phyloP scores from a whole-genome alignment of 2,113 vertebrate genomes.

The Paracanthobrama guichenoti region DNA sequence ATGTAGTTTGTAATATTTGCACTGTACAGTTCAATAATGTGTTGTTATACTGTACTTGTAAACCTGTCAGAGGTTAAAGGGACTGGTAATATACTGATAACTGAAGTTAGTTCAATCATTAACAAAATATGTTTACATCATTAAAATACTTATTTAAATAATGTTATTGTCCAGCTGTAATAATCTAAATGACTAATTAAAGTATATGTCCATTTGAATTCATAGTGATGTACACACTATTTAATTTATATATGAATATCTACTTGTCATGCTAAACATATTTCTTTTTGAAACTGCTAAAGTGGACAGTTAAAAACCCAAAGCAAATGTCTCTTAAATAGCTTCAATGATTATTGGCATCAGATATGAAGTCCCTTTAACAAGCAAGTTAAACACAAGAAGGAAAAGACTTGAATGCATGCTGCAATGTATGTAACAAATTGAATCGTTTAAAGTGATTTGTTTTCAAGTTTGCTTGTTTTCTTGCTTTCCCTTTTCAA shows the following conservation, averaged over 20 bases:
- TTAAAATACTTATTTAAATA: constrained; percentile 77
- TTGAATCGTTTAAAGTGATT: constrained; percentile 58
- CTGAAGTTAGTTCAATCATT: constrained; percentile 88
- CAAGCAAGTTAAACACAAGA: constrained; percentile 79
- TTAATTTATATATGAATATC: constrained; percentile 68
- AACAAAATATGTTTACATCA: constrained; percentile 91
- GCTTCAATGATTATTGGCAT: constrained; percentile 89
- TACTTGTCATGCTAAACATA: constrained; percentile 64
- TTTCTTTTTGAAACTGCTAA: constrained; percentile 87
- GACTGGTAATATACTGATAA: constrained; percentile 99
- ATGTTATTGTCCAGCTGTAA: constrained; percentile 84
- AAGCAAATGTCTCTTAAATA: constrained; percentile 93
- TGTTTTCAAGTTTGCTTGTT: constrained; percentile 59
- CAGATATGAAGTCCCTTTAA: constrained; percentile 99
- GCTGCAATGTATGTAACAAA: constrained; percentile 79
- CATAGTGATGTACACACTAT: constrained; percentile 59
- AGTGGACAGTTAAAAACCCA: constrained; percentile 87
- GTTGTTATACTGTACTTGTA: constrained; percentile 86
- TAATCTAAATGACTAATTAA: constrained; percentile 98
- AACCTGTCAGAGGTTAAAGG: constrained; percentile 99
- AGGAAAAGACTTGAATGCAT: constrained; percentile 85
- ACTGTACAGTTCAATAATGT: constrained; percentile 75
- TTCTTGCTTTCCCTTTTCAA: constrained; percentile 60
- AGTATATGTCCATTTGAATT: constrained; percentile 69
- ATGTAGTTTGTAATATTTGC: constrained; percentile 92